Base-by-base conservation (phyloP, 2,888 invertebrate species). In the Spisula subtruncata region DNA sequence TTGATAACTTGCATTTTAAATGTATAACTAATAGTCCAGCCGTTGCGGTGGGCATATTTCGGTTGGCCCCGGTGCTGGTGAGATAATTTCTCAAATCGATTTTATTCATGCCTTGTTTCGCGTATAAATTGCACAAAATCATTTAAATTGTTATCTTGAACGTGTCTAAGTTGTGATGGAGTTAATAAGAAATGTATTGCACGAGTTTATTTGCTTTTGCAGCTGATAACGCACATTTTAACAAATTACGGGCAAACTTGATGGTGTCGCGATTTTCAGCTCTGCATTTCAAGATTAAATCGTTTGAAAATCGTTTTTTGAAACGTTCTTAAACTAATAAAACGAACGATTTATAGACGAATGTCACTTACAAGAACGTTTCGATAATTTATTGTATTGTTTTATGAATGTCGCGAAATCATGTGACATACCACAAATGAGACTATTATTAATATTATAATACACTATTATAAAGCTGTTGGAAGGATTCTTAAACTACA, bases 131-230 rank as follows among this genome's bases (percentile, higher is more conserved):
- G 83, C 83, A 71, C 60, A 41, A 75, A 80, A 87, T 51, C 83
- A 83, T 29, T 56, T 79, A 51, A 87, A 41, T 29, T 79, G 83
- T 87, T 83, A 87, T 87, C 87, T 48, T 79, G 48, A 82, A 82
- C 51, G 82, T 87, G 87, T 54, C 87, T 75, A 41, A 25, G 32
- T 81, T 16, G 48, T 71, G 41, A 66, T 32, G 29, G n/a, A 20
- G 56, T 41, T 54, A 83, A 83, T 83, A 83, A n/a, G 25, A 83
- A 46, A 83, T 46, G 46, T 20, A 41, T 46, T 71, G 12, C 54
- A 81, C 35, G 1, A 48, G 46, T 25, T n/a, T 81, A 81, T 81
- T 81, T 81, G 81, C 81, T n/a, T 46, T 81, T 81, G n/a, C n/a
- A 18, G 35, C 75, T 32, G 35, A 75, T 75, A 35, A 75, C 16